Percentiles rank a stretch among this genome's conserved stretches.
These are phyloP conservation scores for Tetraneura akinire DNA, from an alignment of 1,140 invertebrate genomes.

Conservation along the genomic window DNA sequence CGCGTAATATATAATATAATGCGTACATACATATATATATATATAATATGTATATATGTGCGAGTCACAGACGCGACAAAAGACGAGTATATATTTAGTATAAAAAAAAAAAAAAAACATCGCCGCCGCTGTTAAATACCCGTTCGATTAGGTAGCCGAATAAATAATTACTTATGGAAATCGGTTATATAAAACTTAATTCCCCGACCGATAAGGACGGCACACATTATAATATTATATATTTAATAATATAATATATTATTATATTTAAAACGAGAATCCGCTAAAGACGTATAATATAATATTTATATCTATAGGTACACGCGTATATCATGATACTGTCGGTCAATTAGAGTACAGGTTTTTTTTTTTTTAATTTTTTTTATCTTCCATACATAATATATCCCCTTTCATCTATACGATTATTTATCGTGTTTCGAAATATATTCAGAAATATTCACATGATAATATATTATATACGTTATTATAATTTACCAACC, in stretches of 20 bases:
- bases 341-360: slow-evolving; percentile 33
- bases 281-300: not conserved
- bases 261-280: slow-evolving; percentile 11
- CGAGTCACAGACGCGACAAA: not conserved
- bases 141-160: slow-evolving; percentile 37
- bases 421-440: too few relatives aligned
- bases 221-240: not conserved
- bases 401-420: too few relatives aligned
- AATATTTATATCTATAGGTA: too few relatives aligned
- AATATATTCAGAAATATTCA: too few relatives aligned
- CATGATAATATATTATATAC: too few relatives aligned
- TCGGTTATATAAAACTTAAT: slow-evolving; percentile 20
- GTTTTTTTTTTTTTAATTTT: slow-evolving; percentile 25
- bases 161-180: slow-evolving; percentile 41
- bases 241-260: too few relatives aligned
- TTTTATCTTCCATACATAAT: too few relatives aligned
- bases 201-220: not conserved
- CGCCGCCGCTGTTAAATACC: slow-evolving; percentile 28
- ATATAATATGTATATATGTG: too few relatives aligned
- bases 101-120: not conserved
- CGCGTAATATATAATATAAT: not conserved
- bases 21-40: too few relatives aligned
- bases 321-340: too few relatives aligned
- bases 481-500: too few relatives aligned
- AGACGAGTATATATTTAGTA: not conserved